phyloP scores from a whole-genome alignment of 2,797 vertebrate genomes.

The Avahi laniger region DNA sequence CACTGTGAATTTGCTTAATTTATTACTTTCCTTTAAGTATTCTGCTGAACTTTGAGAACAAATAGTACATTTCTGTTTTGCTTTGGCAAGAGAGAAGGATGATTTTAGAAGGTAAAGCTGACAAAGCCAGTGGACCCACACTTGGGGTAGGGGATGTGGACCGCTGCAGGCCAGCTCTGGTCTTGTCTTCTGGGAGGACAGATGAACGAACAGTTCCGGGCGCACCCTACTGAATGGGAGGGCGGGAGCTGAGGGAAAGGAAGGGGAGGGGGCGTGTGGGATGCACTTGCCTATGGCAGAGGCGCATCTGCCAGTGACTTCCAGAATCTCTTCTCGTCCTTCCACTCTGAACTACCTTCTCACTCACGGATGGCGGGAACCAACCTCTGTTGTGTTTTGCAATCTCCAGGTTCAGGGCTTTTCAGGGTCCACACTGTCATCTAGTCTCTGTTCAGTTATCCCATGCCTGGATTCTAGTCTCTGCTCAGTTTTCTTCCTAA shows the following conservation, averaged over 20 bases:
- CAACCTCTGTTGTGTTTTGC: background rate
- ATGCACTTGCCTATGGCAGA: too few relatives aligned
- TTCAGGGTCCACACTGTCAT: background rate
- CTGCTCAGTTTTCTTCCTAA: background rate
- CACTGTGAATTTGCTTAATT: background rate
- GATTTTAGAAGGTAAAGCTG: background rate
- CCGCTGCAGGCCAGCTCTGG: background rate
- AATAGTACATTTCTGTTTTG: background rate
- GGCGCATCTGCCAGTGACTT: background rate
- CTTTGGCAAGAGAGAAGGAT: background rate
- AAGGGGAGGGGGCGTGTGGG: accelerated
- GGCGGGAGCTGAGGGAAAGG: background rate
- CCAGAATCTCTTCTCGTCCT: background rate
- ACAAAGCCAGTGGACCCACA: background rate
- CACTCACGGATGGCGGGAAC: background rate
- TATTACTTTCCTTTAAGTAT: background rate
- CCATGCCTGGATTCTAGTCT: background rate
- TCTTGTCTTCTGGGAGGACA: background rate
- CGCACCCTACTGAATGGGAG: too few relatives aligned
- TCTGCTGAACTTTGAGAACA: background rate
- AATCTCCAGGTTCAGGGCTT: background rate
- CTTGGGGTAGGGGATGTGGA: accelerated
- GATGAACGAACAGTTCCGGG: too few relatives aligned
- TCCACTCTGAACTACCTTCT: background rate
- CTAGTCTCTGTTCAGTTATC: background rate